phyloP scores from a whole-genome alignment of 2,797 vertebrate genomes.

The Basileuterus tristriatus region DNA sequence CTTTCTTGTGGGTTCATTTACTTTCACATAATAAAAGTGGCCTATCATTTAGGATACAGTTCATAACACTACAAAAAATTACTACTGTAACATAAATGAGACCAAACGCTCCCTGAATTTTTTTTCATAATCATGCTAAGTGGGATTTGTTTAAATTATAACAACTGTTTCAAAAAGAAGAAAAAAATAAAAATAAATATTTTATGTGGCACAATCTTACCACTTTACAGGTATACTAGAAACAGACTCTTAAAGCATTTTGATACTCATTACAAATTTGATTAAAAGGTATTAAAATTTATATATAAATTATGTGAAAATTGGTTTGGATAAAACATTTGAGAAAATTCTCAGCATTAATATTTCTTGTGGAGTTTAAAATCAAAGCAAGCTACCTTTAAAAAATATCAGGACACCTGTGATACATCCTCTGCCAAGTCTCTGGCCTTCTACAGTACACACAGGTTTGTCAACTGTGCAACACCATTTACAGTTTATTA shows the following conservation, averaged over 20 bases:
- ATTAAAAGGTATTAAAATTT: conserved; percentile 73
- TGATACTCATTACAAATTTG: conserved; percentile 66
- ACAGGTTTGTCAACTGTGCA: conserved; percentile 81
- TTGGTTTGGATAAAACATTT: conserved; percentile 59
- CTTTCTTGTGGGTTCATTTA: conserved; percentile 62
- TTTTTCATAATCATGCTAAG: conserved; percentile 50
- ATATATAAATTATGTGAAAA: conserved; percentile 68
- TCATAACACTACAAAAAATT: conserved; percentile 63
- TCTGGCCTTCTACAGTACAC: conserved; percentile 78
- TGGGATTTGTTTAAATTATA: conserved; percentile 72
- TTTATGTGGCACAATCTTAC: conserved; percentile 66
- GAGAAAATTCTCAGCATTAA: conserved; percentile 55
- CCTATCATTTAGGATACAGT: conserved; percentile 68
- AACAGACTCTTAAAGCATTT: conserved; percentile 75
- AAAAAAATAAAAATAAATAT: conserved; percentile 72
- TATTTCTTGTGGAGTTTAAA: conserved; percentile 63
- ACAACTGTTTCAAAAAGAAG: conserved; percentile 61
- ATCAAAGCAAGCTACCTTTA: conserved; percentile 61
- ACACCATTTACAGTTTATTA: conserved; percentile 77
- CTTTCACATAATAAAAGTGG: conserved; percentile 65
- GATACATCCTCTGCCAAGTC: conserved; percentile 77
- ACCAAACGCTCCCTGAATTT: conserved; percentile 73
- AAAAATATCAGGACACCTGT: conserved; percentile 67
- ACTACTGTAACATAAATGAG: conserved; percentile 69
- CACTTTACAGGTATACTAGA: conserved; percentile 71